Evolutionary conservation across 2,113 vertebrate genomes (phyloP), one percentile per base, ranked within the genome.

Genomic region (Percina caprodes): DNA sequence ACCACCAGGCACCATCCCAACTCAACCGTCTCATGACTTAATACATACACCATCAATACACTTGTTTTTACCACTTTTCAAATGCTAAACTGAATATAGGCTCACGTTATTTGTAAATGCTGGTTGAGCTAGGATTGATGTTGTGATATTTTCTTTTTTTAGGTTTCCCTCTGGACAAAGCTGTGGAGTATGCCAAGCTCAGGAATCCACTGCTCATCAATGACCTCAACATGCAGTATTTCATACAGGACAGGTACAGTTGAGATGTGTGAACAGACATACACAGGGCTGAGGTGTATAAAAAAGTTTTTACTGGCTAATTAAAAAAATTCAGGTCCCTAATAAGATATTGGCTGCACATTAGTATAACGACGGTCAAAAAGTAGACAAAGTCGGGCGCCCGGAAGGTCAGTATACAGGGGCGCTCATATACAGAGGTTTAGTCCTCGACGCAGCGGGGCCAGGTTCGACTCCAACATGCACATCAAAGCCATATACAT

Each of bases 91-190:
- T 45, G 19, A 23, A 42, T 39, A 61, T 1, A 5, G 18, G 10
- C 9, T 11, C 10, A 42, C 10, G 2, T 10, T 42, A 2, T n/a
- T 49, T 35, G 46, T 35, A 33, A 69, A 16, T 24, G 46, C 16
- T 69, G 7, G 5, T 35, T 42, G 23, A 30, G 14, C 18, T 51
- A 8, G 3, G 49, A 51, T 21, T 51, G 12, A 66, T 67, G 13
- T 35, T 39, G 39, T 69, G 21, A 4, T 8, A 13, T 24, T 51
- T 74, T 80, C 19, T 23, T 46, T 63, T 63, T 80, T n/a, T 87
- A 99, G 98, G 98, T 78, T 99, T 99, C 77, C 97, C 98, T 46
- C 94, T 99, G 88, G 97, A 99, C 93, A 99, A 99, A 94, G 98
- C 98, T 4, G 97, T 99, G 82, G 97, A 97, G 90, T 99, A 99